Evolutionary conservation across 2,888 invertebrate species (phyloP), one percentile per base, ranked within the genome.

Genomic region (Leptinotarsa rubiginosa): DNA sequence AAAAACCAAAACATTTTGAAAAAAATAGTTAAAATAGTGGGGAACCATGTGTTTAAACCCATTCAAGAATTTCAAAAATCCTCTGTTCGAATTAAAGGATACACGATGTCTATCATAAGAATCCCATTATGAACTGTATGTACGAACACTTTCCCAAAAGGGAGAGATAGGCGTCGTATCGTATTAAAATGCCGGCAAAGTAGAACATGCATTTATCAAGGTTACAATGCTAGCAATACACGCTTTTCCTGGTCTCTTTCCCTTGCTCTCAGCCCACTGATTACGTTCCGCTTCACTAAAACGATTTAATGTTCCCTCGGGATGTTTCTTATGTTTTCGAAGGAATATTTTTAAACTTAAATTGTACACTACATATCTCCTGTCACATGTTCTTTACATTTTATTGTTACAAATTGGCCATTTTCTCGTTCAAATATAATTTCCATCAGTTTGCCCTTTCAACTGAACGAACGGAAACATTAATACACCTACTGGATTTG

Each of bases 331-430:
- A 84, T 84, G 84, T 84, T 84, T 86, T 84, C 82, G 82, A 83
- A 83, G 81, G 81, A 82, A 83, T 83, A 83, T 84, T 84, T 84
- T 84, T 80, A 83, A 84, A 84, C 84, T 84, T 85, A 86, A 87
- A 86, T 87, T 87, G 87, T 87, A 87, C 87, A 87, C 86, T 87
- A 87, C 85, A 87, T 88, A 86, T 87, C 86, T 82, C 85, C 86
- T 84, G 87, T 87, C 87, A 85, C 84, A 87, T 86, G 83, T 83
- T 84, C 82, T 82, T 83, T 83, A 81, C 82, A 74, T 86, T 87
- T 86, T 87, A 87, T 87, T 87, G 86, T 87, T 87, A 87, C 85
- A 85, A 82, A 86, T 84, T 83, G 84, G 75, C 73, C 70, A 66
- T 75, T 75, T 75, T 73, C 75, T 68, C 75, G 67, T 68, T 73